Conservation (phyloP, 2,113 vertebrate genomes). For the Pachycephala philippinensis region DNA sequence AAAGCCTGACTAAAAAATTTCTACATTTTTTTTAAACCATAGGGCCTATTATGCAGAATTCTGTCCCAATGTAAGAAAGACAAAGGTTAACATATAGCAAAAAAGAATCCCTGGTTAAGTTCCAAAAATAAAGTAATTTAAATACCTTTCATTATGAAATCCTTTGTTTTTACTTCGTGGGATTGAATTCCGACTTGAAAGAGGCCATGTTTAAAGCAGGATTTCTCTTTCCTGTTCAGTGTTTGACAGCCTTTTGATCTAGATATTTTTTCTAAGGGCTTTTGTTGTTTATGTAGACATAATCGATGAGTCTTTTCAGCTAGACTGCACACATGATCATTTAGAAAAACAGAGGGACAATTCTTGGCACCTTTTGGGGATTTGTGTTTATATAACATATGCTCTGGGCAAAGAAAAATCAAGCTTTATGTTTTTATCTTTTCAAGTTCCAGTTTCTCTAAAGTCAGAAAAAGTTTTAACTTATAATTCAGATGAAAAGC, state of each 20-base stretch:
- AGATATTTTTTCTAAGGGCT: conserved; percentile 65
- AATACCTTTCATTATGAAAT: conserved; percentile 67
- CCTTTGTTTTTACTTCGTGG: conserved; percentile 65
- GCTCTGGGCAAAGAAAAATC: conserved; percentile 56
- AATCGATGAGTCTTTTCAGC: conserved; percentile 71
- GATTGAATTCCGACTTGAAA: conserved; percentile 71
- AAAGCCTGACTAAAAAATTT: not conserved
- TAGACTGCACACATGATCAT: conserved; percentile 63
- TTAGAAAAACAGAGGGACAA: conserved; percentile 65
- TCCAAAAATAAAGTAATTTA: conserved; percentile 62
- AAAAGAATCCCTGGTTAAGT: conserved; percentile 37
- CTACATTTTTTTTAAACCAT: not conserved
- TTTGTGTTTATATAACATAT: conserved; percentile 65
- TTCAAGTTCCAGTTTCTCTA: conserved; percentile 54
- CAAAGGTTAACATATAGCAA: conserved; percentile 16
- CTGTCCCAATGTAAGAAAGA: not conserved
- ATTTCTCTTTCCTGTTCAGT: conserved; percentile 67
- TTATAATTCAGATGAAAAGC: conserved; percentile 53
- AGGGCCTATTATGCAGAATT: not conserved
- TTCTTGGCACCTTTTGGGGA: conserved; percentile 59
- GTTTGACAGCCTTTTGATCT: conserved; percentile 71
- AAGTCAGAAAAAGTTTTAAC: conserved; percentile 45
- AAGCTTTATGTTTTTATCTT: conserved; percentile 57
- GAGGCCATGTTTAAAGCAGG: conserved; percentile 68
- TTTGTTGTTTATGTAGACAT: conserved; percentile 71